phyloP scores from a whole-genome alignment of 2,113 vertebrate species.

The Grus americana region DNA sequence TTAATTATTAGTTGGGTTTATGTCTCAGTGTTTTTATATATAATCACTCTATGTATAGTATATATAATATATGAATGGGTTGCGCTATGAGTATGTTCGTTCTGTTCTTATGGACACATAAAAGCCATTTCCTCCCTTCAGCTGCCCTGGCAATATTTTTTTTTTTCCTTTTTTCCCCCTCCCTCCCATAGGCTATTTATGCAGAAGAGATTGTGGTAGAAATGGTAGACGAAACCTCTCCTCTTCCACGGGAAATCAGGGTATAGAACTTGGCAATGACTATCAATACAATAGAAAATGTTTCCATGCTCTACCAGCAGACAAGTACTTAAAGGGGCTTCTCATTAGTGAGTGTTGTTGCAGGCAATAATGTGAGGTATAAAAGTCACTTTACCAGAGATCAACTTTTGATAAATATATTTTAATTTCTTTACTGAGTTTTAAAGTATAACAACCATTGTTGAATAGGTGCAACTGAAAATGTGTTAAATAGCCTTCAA shows the following conservation, averaged over 20 bases:
- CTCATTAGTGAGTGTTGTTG: conserved; percentile 23
- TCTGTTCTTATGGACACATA: neutral
- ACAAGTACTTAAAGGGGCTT: neutral
- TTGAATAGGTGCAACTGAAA: conserved; percentile 58
- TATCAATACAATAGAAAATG: neutral
- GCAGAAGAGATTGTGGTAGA: neutral
- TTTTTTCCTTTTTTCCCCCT: neutral
- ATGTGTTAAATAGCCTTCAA: conserved; percentile 66
- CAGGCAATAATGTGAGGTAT: conserved; percentile 4
- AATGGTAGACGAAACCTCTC: neutral
- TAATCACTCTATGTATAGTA: neutral
- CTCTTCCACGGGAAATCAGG: neutral
- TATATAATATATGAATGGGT: neutral
- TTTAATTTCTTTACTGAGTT: conserved; percentile 58
- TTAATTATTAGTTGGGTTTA: neutral
- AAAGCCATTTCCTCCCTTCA: neutral
- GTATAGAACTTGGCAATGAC: neutral
- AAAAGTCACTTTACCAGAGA: conserved; percentile 44
- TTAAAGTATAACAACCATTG: conserved; percentile 35
- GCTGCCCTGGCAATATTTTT: neutral
- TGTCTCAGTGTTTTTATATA: neutral
- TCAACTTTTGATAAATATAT: conserved; percentile 57
- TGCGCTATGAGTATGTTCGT: neutral
- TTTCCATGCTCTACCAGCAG: neutral
- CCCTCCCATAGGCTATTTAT: neutral